Evolutionary conservation across 2,888 invertebrate species (phyloP).

Genomic region (Drosophila meridionalis): DNA sequence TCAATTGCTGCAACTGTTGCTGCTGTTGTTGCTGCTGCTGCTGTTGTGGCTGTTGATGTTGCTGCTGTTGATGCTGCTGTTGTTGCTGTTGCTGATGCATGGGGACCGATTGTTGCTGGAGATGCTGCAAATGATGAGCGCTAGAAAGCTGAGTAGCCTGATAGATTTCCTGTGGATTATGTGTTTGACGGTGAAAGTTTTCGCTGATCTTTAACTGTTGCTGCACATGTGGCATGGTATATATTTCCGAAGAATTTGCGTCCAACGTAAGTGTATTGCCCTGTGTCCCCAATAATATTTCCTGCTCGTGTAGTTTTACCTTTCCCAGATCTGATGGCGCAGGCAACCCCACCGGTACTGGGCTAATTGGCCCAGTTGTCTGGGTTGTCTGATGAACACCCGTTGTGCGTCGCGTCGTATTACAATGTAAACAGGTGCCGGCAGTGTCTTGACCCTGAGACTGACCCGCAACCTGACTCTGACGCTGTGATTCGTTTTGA

Average conservation of each 20-base stretch:
- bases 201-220: not conserved
- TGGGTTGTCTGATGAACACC: conserved; percentile 85
- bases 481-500: conserved; percentile 8
- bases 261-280: conserved; percentile 14
- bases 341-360: conserved; percentile 83
- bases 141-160: not conserved
- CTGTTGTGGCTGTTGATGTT: conserved; percentile 31
- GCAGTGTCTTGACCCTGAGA: conserved; percentile 17
- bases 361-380: conserved; percentile 85
- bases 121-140: conserved; percentile 24
- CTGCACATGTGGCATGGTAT: not conserved
- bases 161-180: conserved; percentile 14
- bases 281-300: conserved; percentile 23
- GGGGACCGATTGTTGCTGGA: conserved; percentile 36
- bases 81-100: conserved; percentile 47
- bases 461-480: conserved; percentile 9
- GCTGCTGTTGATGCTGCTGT: conserved; percentile 45
- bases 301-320: conserved; percentile 26
- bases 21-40: conserved; percentile 41
- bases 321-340: conserved; percentile 18
- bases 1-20: conserved; percentile 33
- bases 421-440: conserved; percentile 84
- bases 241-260: not conserved
- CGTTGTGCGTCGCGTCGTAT: conserved; percentile 84
- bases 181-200: conserved; percentile 28